Percentiles rank a stretch among this genome's conserved stretches.
Evolutionary conservation across 1,140 invertebrate species (phyloP).

Genomic region (Caenorhabditis remanei): DNA sequence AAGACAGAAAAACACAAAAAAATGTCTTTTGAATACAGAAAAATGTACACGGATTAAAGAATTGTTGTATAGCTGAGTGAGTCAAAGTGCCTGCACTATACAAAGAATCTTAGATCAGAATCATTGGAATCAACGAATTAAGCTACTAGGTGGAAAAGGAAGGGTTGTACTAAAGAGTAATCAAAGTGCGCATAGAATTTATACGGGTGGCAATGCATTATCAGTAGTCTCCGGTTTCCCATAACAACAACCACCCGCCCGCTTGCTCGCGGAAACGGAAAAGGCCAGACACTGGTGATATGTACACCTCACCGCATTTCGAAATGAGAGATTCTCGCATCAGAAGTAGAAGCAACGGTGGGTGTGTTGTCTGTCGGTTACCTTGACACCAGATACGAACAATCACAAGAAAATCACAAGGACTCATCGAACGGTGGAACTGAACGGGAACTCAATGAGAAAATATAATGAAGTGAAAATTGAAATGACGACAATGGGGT

Average conservation of each 20-base stretch:
- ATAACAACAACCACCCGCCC: slow-evolving; percentile 42
- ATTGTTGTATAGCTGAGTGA: too few species aligned
- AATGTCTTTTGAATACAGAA: not conserved
- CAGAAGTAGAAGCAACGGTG: slow-evolving; percentile 11
- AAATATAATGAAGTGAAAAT: not conserved
- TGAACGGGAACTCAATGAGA: not conserved
- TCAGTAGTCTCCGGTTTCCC: slow-evolving; percentile 32
- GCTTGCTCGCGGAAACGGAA: slow-evolving; percentile 27
- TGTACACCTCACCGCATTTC: not conserved
- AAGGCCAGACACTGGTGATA: slow-evolving; percentile 29
- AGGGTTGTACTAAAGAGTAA: not conserved
- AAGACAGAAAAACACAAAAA: slow-evolving; percentile 2
- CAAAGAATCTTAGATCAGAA: not conserved
- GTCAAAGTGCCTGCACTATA: not conserved
- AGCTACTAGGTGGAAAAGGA: not conserved
- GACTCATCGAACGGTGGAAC: not conserved
- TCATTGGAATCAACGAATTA: not conserved
- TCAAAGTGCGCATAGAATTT: slow-evolving; percentile 10
- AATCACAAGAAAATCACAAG: not conserved
- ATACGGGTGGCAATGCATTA: not conserved
- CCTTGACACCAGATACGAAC: slow-evolving; percentile 25
- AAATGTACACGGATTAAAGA: not conserved
- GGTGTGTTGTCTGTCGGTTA: slow-evolving; percentile 35
- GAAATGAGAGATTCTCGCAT: not conserved
- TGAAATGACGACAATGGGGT: not conserved